phyloP scores from a whole-genome alignment of 2,113 vertebrate species.

The Leptobrachium ailaonicum region DNA sequence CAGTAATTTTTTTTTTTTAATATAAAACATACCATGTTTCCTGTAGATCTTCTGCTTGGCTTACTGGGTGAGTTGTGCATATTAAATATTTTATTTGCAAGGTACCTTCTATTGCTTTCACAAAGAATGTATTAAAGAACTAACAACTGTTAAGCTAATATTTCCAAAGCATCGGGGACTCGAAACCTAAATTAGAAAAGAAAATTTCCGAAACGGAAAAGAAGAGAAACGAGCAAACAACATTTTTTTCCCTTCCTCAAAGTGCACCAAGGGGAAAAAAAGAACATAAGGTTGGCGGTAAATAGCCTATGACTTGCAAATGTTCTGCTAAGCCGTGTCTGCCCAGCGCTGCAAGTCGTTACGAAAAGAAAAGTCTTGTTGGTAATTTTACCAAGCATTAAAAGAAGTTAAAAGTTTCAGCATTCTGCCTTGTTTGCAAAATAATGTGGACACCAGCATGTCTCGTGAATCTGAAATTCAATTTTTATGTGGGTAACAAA shows the following conservation, averaged over 20 bases:
- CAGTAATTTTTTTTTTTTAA: not conserved
- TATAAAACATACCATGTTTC: not conserved
- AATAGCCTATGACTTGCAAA: conserved; percentile 48
- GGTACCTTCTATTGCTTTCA: not conserved
- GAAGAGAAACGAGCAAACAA: conserved; percentile 27
- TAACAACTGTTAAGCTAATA: conserved; percentile 14
- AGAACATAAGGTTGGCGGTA: conserved; percentile 42
- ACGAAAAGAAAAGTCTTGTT: conserved; percentile 17
- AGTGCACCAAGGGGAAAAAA: conserved; percentile 19
- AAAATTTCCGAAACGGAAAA: conserved; percentile 20
- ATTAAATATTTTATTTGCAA: conserved; percentile 9
- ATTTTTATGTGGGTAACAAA: not conserved
- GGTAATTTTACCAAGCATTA: conserved; percentile 38
- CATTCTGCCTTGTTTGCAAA: conserved; percentile 5
- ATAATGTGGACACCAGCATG: not conserved
- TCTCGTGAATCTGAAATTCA: conserved; percentile 5
- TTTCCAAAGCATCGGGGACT: conserved; percentile 5
- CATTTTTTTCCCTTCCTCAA: not conserved
- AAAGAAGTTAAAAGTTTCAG: conserved; percentile 21
- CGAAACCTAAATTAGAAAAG: conserved; percentile 4
- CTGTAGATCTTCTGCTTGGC: not conserved
- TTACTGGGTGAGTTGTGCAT: not conserved
- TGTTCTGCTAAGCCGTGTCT: conserved; percentile 40
- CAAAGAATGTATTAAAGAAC: not conserved
- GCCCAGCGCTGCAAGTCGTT: conserved; percentile 34